phyloP scores from a whole-genome alignment of 2,113 vertebrate species.

The Trogon surrucura region DNA sequence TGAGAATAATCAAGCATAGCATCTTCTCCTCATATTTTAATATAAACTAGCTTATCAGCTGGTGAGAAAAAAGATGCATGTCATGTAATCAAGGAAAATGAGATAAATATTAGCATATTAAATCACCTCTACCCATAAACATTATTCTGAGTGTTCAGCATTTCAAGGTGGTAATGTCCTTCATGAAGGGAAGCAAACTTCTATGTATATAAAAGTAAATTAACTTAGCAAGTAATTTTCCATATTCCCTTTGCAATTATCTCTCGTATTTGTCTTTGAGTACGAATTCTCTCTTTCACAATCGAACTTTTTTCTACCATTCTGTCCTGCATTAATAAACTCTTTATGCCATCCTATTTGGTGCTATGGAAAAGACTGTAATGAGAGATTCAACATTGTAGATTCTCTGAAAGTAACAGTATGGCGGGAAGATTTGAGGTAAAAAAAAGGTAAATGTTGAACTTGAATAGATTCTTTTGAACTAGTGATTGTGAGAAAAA shows the following conservation, averaged over 20 bases:
- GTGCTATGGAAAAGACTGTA: constrained; percentile 35
- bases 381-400: background rate
- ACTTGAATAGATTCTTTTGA: background rate
- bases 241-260: background rate
- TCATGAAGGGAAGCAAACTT: background rate
- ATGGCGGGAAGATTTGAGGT: background rate
- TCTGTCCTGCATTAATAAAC: constrained; percentile 25
- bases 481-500: background rate
- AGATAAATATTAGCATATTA: constrained; percentile 64
- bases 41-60: constrained; percentile 57
- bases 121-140: constrained; percentile 45
- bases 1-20: constrained; percentile 66
- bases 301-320: background rate
- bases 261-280: constrained; percentile 21
- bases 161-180: constrained; percentile 57
- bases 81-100: constrained; percentile 64
- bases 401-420: background rate
- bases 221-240: background rate
- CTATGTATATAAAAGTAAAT: background rate
- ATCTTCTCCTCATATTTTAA: constrained; percentile 62
- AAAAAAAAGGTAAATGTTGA: background rate
- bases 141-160: background rate
- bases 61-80: constrained; percentile 59
- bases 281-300: constrained; percentile 12
- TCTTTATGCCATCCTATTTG: constrained; percentile 27